Evolutionary conservation across 1,140 invertebrate genomes (phyloP), one percentile per base, ranked within the genome.

Genomic region (Drosophila erecta): DNA sequence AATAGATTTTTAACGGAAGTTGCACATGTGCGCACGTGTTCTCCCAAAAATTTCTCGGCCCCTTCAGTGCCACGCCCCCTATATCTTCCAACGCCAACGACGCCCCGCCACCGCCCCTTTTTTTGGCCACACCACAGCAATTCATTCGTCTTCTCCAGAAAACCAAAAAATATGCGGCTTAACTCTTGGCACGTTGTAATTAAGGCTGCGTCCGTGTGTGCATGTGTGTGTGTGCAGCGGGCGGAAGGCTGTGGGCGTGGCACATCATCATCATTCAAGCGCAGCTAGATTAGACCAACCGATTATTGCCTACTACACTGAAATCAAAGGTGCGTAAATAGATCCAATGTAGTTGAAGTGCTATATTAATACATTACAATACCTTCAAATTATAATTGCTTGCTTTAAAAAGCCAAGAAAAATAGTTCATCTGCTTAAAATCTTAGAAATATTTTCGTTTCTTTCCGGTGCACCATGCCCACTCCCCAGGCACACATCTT

Each of bases 1-100:
- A 87, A 87, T 87, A 89, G 84, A 89, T 87, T 87, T 86, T 87
- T 79, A 87, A 79, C 84, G 84, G 84, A 87, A 87, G 84, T 87
- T 87, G 84, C 84, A 87, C 84, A 87, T 87, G 84, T 87, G 84
- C 84, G 84, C 84, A 89, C 84, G 84, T 89, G 79, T 89, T 83
- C 79, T 71, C 4, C 47, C 60, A 14, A 75, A 75, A 74, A 56
- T 67, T 47, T 61, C 56, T 50, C 30, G n/a, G n/a, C 47, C 22
- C 43, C 20, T 35, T 35, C 49, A 51, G 15, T 15, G 14, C 43
- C 47, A 1, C 46, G 53, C 15, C 46, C 1, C 41, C 6, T 24
- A 51, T 51, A 33, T 30, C 24, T 5, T 10, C 15, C 27, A 14
- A 15, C 4, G 4, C 15, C 12, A 7, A 2, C 38, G 22, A 27